Conservation (phyloP, 2,888 invertebrate genomes). For the Drosophila prostipennis region DNA sequence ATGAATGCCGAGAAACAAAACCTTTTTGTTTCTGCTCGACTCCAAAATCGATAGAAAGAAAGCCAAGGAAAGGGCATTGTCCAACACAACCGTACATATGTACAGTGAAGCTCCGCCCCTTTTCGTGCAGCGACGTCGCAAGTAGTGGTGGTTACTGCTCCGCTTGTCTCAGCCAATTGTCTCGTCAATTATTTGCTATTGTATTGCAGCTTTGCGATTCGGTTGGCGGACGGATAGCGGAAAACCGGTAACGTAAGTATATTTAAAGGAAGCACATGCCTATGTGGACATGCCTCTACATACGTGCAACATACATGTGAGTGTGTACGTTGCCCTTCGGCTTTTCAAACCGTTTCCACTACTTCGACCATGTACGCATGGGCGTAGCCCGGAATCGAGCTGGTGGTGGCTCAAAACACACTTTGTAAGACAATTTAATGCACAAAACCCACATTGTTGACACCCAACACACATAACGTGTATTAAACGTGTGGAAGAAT, state of each 20-base stretch:
- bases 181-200: conserved; percentile 66
- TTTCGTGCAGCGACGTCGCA: conserved; percentile 43
- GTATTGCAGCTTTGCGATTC: conserved; percentile 57
- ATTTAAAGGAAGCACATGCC: not conserved
- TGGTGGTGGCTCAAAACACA: not conserved
- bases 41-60: conserved; percentile 57
- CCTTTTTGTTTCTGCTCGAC: conserved; percentile 39
- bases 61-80: conserved; percentile 53
- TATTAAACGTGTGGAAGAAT: not conserved
- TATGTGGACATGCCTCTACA: not conserved
- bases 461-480: not conserved
- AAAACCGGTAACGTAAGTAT: conserved; percentile 2
- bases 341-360: not conserved
- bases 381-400: not conserved
- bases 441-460: not conserved
- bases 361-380: not conserved
- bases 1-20: conserved; percentile 36
- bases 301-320: not conserved
- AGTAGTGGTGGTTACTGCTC: conserved; percentile 59
- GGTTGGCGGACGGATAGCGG: conserved; percentile 56
- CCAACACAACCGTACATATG: conserved; percentile 44
- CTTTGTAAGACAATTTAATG: not conserved
- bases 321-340: not conserved
- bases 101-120: conserved; percentile 68
- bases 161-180: conserved; percentile 76